Evolutionary conservation across 2,888 invertebrate species (phyloP).

Genomic region (Agrochola lota): DNA sequence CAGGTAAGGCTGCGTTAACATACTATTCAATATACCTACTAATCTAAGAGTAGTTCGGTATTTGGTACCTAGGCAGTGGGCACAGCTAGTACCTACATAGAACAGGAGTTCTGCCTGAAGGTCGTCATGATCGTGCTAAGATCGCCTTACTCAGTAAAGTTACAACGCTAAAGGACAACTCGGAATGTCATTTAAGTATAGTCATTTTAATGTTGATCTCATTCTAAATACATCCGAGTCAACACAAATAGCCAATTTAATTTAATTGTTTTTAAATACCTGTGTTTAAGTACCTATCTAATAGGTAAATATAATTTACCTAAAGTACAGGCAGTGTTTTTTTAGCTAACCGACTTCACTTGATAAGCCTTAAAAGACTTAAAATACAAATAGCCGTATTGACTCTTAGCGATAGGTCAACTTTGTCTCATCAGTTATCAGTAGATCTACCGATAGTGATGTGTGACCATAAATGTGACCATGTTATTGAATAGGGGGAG

Average conservation of each 20-base stretch:
- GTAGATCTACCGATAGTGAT: conserved; percentile 14
- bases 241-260: not conserved
- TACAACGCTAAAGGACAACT: conserved; percentile 25
- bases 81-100: not conserved
- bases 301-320: not conserved
- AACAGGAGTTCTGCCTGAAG: conserved; percentile 43
- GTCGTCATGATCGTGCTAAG: conserved; percentile 49
- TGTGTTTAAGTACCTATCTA: not conserved
- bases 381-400: conserved; percentile 23
- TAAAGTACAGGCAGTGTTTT: not conserved
- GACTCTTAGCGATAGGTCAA: conserved; percentile 29
- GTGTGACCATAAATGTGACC: conserved; percentile 21
- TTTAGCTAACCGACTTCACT: not conserved
- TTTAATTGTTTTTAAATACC: not conserved
- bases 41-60: not conserved
- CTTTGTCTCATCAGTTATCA: conserved; percentile 25
- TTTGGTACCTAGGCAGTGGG: not conserved
- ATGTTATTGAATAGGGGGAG: conserved; percentile 23
- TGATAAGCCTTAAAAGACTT: not conserved
- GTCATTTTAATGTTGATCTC: not conserved
- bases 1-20: not conserved
- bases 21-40: not conserved
- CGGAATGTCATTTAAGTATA: conserved; percentile 5
- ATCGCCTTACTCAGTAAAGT: conserved; percentile 17
- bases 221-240: not conserved